Evolutionary conservation across 2,797 vertebrate genomes (phyloP).

Genomic region (Oreochromis mossambicus): DNA sequence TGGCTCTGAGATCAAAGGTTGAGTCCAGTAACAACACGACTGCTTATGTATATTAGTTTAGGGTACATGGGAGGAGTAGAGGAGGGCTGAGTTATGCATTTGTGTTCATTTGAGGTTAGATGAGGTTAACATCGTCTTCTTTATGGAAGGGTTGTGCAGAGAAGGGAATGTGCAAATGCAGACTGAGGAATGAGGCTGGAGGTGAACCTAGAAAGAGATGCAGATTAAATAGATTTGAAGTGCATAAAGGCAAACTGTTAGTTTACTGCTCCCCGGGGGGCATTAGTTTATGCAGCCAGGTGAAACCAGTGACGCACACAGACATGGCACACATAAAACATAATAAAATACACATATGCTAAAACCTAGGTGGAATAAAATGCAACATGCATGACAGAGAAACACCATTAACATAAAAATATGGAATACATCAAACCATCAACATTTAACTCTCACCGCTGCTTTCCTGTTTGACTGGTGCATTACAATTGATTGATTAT

Average conservation of each 20-base stretch:
- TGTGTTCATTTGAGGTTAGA: slow-evolving; percentile 6
- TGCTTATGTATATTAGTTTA: slow-evolving; percentile 33
- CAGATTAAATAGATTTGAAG: neutral
- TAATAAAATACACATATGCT: slow-evolving; percentile 1
- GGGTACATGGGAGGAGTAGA: neutral
- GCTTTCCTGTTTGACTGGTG: neutral
- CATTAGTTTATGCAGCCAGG: neutral
- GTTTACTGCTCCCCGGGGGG: neutral
- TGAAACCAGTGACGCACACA: neutral
- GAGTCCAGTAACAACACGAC: neutral
- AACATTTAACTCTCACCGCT: neutral
- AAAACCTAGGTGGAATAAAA: neutral
- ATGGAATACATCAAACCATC: neutral
- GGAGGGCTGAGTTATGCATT: slow-evolving; percentile 20
- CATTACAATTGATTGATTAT: neutral
- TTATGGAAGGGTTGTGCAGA: neutral
- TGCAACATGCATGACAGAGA: neutral
- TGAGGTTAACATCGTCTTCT: neutral
- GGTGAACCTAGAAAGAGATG: neutral
- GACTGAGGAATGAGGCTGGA: neutral
- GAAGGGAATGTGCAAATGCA: neutral
- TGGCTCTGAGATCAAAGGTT: slow-evolving; percentile 23
- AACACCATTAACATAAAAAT: neutral
- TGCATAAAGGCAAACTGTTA: neutral
- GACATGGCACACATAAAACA: neutral